Base-by-base conservation (phyloP, 2,797 vertebrate species). In the Sternarchorhynchus goeldii region DNA sequence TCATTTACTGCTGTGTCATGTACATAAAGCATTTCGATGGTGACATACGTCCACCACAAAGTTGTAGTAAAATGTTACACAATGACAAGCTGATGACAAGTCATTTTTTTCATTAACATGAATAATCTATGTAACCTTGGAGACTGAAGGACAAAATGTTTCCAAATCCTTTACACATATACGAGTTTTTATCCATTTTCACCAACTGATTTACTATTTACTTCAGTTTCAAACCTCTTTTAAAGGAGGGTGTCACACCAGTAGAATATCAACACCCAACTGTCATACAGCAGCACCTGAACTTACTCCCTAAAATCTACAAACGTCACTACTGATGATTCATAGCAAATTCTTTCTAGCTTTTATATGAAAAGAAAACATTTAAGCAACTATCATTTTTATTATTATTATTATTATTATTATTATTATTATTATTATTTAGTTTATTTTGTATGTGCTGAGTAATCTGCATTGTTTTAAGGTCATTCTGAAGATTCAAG, bases 61-160 rank as follows among this genome's bases (percentile, higher is more conserved):
- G 80, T 72, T 62, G 41, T 66, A 25, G 60, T 76, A 77, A 75
- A 81, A 82, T 62, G 73, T 76, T 79, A 81, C 76, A 82, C 71
- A 73, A 85, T 82, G 81, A 88, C 81, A 77, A 81, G 77, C 84
- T 64, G 25, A 25, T 25, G 25, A 25, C 50, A 91, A 91, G 91
- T 91, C 91, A 92, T 91, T 85, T 78, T 86, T 87, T 87, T 87
- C 88, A 89, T 89, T 92, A 90, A 85, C 85, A 80, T 83, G 55
- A 75, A 91, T 84, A 90, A 91, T 84, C 84, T 82, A 85, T 82
- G 77, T 83, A 86, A 87, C 81, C 81, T 90, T 79, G 76, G 85
- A 84, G 80, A 80, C 86, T 87, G 85, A 92, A 93, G 90, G 91
- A 87, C 90, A 90, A 89, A 90, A 89, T 88, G 88, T 85, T 87